Percentiles rank a stretch among this genome's conserved stretches.
Conservation (phyloP, 2,797 vertebrate species). For the Esox masquinongy region DNA sequence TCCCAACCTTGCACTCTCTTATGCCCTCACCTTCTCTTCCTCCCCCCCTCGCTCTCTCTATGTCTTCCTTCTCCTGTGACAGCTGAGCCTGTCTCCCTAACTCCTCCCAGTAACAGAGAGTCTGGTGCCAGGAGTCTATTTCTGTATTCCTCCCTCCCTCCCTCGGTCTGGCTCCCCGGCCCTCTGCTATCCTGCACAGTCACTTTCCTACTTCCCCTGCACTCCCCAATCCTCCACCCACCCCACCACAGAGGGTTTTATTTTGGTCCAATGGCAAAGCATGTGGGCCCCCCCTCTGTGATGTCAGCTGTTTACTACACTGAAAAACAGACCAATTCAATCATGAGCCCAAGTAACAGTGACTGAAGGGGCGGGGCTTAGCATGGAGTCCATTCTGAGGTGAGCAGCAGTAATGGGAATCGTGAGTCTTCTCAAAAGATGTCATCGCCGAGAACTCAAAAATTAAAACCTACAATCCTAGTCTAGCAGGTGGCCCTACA, state of each 20-base stretch:
- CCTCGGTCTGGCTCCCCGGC: conserved; percentile 69
- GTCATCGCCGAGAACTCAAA: too few relatives aligned
- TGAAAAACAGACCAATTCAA: too few relatives aligned
- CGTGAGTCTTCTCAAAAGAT: too few relatives aligned
- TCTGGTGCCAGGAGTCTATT: conserved; percentile 76
- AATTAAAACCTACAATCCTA: too few relatives aligned
- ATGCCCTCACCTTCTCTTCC: neutral
- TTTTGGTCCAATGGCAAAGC: conserved; percentile 31
- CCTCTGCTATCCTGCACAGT: conserved; percentile 66
- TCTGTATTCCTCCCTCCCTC: conserved; percentile 65
- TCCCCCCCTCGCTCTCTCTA: conserved; percentile 32
- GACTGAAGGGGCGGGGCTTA: too few relatives aligned
- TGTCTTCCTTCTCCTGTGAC: conserved; percentile 58
- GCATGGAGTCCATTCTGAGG: too few relatives aligned
- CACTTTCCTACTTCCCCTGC: conserved; percentile 35
- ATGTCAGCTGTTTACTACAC: conserved; percentile 30
- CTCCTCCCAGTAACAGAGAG: conserved; percentile 65
- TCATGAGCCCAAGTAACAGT: too few relatives aligned
- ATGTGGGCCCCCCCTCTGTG: conserved; percentile 13
- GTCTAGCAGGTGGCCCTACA: too few relatives aligned
- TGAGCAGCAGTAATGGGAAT: too few relatives aligned
- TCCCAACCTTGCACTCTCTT: neutral
- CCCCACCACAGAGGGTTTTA: conserved; percentile 9
- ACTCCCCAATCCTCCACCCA: conserved; percentile 22
- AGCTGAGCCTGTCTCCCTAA: conserved; percentile 80